phyloP scores from a whole-genome alignment of 2,797 vertebrate genomes.

The Gymnocypris eckloni region DNA sequence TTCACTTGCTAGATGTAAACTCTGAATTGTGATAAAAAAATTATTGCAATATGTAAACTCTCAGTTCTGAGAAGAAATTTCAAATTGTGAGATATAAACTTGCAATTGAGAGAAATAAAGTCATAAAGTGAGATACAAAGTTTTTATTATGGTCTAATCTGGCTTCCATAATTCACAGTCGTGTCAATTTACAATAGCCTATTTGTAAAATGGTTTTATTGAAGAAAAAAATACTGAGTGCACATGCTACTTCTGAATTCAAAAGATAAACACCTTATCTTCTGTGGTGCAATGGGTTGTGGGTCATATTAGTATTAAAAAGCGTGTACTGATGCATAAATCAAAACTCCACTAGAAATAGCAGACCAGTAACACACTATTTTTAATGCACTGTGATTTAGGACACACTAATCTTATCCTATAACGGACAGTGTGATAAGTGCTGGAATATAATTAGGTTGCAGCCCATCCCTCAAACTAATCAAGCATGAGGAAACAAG shows the following conservation, averaged over 20 bases:
- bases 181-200: background rate
- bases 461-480: slow-evolving; percentile 34
- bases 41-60: too few species aligned
- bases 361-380: background rate
- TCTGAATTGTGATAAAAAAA: too few species aligned
- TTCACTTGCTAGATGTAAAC: too few species aligned
- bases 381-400: slow-evolving; percentile 15
- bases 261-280: background rate
- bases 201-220: background rate
- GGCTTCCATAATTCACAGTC: too few species aligned
- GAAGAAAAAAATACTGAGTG: background rate
- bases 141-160: too few species aligned
- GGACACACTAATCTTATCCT: slow-evolving; percentile 1
- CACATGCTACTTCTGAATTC: background rate
- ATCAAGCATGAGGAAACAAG: slow-evolving; percentile 35
- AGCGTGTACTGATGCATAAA: background rate
- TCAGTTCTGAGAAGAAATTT: too few species aligned
- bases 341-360: background rate
- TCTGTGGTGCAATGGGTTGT: background rate
- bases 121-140: too few species aligned
- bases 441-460: too few species aligned
- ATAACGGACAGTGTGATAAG: slow-evolving; percentile 9
- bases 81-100: too few species aligned
- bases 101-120: too few species aligned
- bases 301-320: background rate